phyloP scores from a whole-genome alignment of 2,113 vertebrate species.

The Paratilapia polleni region DNA sequence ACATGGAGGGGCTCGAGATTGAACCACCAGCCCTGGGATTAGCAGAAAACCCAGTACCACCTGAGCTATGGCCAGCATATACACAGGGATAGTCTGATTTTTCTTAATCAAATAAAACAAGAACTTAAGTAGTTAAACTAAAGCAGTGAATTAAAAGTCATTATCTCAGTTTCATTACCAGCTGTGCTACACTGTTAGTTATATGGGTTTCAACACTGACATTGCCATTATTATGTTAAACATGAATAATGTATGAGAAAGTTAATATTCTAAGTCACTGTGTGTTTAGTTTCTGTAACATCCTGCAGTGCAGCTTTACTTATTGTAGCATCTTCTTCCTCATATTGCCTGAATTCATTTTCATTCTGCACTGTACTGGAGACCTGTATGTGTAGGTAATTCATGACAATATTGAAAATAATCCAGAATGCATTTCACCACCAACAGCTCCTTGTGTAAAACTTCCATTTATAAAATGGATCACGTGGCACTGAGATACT shows the following conservation, averaged over 20 bases:
- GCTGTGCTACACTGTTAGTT: neutral
- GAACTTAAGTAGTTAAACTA: neutral
- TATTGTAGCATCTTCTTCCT: neutral
- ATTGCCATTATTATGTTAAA: neutral
- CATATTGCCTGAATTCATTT: constrained; percentile 15
- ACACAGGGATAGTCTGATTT: neutral
- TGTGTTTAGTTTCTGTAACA: neutral
- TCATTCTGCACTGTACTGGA: neutral
- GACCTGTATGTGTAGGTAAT: constrained; percentile 12
- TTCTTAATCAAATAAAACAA: neutral
- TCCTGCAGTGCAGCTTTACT: constrained; percentile 26
- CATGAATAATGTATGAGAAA: constrained; percentile 44
- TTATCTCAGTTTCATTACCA: neutral
- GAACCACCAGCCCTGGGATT: neutral
- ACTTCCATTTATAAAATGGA: constrained; percentile 33
- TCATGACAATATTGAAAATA: constrained; percentile 25
- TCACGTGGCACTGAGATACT: neutral
- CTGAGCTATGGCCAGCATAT: neutral
- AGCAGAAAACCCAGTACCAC: neutral
- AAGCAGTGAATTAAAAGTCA: neutral
- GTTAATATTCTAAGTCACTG: constrained; percentile 22
- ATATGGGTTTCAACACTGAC: neutral
- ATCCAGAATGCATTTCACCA: constrained; percentile 17
- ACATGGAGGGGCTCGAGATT: neutral
- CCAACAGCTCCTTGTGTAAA: constrained; percentile 11